phyloP scores from a whole-genome alignment of 1,140 invertebrate genomes.

The Sogatella furcifera region DNA sequence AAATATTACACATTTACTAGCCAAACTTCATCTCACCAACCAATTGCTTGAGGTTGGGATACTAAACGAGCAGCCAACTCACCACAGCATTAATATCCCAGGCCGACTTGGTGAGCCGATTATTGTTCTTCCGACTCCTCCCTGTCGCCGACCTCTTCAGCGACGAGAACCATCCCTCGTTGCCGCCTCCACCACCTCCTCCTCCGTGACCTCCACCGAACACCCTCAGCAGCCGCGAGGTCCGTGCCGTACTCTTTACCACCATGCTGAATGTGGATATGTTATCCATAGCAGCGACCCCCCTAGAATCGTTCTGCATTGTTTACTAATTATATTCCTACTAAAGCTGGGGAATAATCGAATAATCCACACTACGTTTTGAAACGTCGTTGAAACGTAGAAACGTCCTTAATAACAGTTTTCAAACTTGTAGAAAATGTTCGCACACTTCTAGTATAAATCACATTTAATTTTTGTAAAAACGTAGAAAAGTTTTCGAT shows the following conservation, averaged over 20 bases:
- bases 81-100: conserved; percentile 19
- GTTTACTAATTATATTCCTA: background rate
- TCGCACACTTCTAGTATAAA: no score
- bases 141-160: conserved; percentile 48
- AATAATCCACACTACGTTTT: no score
- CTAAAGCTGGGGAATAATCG: no score
- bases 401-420: no score
- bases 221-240: background rate
- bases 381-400: no score
- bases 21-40: no score
- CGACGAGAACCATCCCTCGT: conserved; percentile 63
- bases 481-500: no score
- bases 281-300: background rate
- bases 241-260: background rate
- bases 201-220: background rate
- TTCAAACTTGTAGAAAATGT: no score
- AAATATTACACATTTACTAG: no score
- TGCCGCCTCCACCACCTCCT: conserved; percentile 25
- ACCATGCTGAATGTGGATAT: background rate
- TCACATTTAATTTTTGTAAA: no score
- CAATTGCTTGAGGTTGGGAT: no score
- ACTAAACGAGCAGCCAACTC: background rate
- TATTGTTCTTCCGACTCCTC: conserved; percentile 24
- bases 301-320: conserved; percentile 5
- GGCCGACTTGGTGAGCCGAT: conserved; percentile 14